Evolutionary conservation across 2,797 vertebrate genomes (phyloP), one percentile per base, ranked within the genome.

Genomic region (Gallinago solitaria): DNA sequence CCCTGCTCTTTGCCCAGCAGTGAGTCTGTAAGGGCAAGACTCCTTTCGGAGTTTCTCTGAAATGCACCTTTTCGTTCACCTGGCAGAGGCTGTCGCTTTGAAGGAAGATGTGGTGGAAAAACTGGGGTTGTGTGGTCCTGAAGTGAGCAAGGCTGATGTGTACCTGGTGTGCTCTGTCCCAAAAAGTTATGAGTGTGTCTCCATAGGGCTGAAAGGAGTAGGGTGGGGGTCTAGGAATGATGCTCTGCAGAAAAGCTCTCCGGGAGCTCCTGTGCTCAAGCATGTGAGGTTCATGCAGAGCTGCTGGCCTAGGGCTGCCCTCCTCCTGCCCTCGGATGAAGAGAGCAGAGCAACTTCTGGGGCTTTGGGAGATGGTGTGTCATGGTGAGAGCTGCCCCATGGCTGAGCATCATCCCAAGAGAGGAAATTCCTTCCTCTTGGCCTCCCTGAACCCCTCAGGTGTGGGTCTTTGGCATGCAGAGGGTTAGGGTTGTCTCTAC

Each of bases 1-100:
- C 45, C 37, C 20, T 59, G 64, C 64, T 70, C 35, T 13, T 15
- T 32, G 60, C 48, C 27, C 80, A 35, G 41, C 41, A 27, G 41
- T 32, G 18, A 21, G 20, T 8, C 60, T 20, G 8, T 2, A 3
- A 53, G 14, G 20, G 33, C 1, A 1, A 32, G 12, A 32, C 2
- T 63, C 6, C 77, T 48, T 4, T 30, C 0, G 11, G 41, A 32
- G 4, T 60, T 59, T 48, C 91, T 37, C 63, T 6, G 4, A 80
- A 81, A 57, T 1, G 4, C 41, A 6, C 16, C 8, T 69, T 32
- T 60, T 30, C 8, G 9, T 37, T 84, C 48, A 3, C 12, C 16
- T 39, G 47, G 21, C 9, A 56, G 60, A 18, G 1, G 21, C 9
- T 25, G 63, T 35, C 33, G 2, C 5, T 23, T 9, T 39, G 50